These are phyloP conservation scores for Ichneumoninae sp. DNA, from an alignment of 2,888 invertebrate species.

Conservation along the genomic window DNA sequence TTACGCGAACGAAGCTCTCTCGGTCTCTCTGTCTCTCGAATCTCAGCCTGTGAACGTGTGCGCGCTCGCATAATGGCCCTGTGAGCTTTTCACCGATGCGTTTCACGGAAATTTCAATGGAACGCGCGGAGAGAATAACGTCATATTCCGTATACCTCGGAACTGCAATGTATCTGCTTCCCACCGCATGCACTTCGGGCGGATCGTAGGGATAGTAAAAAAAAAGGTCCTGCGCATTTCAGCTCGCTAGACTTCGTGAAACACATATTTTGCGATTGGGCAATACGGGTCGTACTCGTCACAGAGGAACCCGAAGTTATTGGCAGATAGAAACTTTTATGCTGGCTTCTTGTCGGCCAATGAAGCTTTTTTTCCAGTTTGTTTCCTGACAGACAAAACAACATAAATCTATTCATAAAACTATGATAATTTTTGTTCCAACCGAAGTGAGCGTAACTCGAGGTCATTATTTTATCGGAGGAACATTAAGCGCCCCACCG, in stretches of 20 bases:
- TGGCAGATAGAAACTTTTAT: background rate
- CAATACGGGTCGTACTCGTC: background rate
- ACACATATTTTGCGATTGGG: background rate
- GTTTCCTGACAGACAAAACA: too few species aligned
- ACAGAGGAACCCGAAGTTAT: background rate
- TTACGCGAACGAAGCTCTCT: conserved; percentile 29
- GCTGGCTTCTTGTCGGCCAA: background rate
- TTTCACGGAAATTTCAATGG: conserved; percentile 33
- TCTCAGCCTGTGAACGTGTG: background rate
- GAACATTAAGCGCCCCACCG: background rate
- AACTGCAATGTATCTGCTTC: background rate
- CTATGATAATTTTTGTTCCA: too few species aligned
- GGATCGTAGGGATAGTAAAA: background rate
- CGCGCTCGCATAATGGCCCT: background rate
- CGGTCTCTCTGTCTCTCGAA: conserved; percentile 5
- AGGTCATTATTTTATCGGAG: background rate
- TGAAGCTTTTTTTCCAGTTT: too few species aligned
- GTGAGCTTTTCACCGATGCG: conserved; percentile 46
- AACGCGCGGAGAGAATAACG: conserved; percentile 38
- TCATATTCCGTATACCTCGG: conserved; percentile 11
- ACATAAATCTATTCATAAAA: background rate
- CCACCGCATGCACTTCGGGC: background rate
- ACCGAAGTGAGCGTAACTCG: too few species aligned
- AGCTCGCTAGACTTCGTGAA: conserved; percentile 9
- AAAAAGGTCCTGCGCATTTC: conserved; percentile 21